Conservation (phyloP, 2,888 invertebrate species). For the Cheilosia urbana region DNA sequence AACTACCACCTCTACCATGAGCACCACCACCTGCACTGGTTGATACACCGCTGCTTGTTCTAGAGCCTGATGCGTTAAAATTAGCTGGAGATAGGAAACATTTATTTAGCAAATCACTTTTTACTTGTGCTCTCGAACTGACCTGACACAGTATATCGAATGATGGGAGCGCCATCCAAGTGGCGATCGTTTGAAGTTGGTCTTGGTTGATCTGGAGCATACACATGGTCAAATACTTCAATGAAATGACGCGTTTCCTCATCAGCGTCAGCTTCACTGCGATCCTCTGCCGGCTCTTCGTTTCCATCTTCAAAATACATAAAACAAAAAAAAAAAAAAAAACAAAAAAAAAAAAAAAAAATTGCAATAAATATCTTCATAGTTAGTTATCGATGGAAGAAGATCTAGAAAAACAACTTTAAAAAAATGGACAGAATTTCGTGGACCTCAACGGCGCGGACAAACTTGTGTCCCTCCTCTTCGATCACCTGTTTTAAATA, state of each 20-base stretch:
- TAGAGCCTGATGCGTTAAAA: slow-evolving; percentile 33
- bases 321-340: too few species aligned
- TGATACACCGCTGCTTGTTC: slow-evolving; percentile 35
- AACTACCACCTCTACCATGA: slow-evolving; percentile 14
- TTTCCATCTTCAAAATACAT: slow-evolving; percentile 81
- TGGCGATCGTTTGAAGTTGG: slow-evolving; percentile 78
- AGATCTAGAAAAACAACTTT: too few species aligned
- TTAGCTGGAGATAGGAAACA: slow-evolving; percentile 34
- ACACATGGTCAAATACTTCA: slow-evolving; percentile 82
- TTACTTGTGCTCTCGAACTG: background rate
- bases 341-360: too few species aligned
- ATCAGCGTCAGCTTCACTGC: slow-evolving; percentile 83
- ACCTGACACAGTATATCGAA: slow-evolving; percentile 65
- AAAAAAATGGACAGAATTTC: too few species aligned
- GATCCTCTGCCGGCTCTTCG: slow-evolving; percentile 84
- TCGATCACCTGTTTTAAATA: too few species aligned
- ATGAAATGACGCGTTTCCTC: slow-evolving; percentile 83
- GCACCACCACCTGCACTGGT: slow-evolving; percentile 15
- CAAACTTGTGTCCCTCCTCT: too few species aligned
- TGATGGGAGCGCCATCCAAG: slow-evolving; percentile 57
- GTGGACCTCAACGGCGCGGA: too few species aligned
- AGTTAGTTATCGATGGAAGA: too few species aligned
- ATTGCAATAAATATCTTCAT: too few species aligned
- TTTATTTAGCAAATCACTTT: background rate
- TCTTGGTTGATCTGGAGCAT: slow-evolving; percentile 81